Base-by-base conservation (phyloP, 2,797 vertebrate genomes). In the Pseudopleuronectes americanus region DNA sequence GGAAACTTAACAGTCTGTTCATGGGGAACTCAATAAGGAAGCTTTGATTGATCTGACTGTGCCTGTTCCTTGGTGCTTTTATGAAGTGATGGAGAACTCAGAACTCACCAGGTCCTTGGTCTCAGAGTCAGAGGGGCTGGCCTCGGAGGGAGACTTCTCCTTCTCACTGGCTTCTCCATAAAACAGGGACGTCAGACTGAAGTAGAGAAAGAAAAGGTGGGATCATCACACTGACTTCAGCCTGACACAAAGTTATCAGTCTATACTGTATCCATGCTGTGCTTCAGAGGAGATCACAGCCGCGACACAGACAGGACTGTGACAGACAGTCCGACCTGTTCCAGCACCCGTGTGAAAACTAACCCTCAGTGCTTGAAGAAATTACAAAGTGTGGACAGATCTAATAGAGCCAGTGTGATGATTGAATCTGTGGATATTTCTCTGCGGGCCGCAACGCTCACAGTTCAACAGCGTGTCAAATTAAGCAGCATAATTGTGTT, bases 121-220 rank as follows among this genome's bases (percentile, higher is more conserved):
- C 65, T 97, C 96, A 0, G 91, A 90, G 56, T 99, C 97, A 22
- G 96, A 91, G 10, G 96, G 96, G 64, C 96, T 95, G 89, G 92
- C 94, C 85, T 99, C 98, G 0, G 97, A 97, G 0, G 98, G 97
- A 4, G 97, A 97, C 86, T 98, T 98, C n/a, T 98, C 97, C 84
- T 98, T 99, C 89, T 99, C 97, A 0, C 95, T 98, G 47, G 96
- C 96, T 85, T 99, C 98, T 77, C 98, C 98, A 0, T 99, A 98
- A 91, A 99, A 97, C 79, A 99, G 91, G 0, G 98, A 99, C 0
- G 97, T 97, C 80, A 99, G 89, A 87, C 97, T 99, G 88, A 48
- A 65, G 67, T 10, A 23, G 38, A 74, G 14, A 75, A n/a, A 77
- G 26, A 68, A 57, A 61, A 10, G 22, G 4, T 14, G 56, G 24